phyloP scores from a whole-genome alignment of 2,888 invertebrate genomes.

The Cryptophagus acutangulus region DNA sequence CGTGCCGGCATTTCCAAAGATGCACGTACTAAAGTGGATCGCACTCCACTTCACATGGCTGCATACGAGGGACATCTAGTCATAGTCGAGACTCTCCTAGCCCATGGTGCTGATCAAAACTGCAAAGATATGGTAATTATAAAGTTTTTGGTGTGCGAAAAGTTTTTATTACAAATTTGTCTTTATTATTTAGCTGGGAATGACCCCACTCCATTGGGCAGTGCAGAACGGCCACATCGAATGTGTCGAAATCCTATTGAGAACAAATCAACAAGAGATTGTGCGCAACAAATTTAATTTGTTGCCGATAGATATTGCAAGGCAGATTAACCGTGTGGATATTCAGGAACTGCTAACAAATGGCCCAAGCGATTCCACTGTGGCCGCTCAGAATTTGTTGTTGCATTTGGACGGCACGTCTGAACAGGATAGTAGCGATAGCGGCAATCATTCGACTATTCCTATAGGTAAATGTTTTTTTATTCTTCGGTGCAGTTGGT shows the following conservation, averaged over 20 bases:
- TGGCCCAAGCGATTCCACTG: constrained; percentile 30
- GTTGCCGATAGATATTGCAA: constrained; percentile 63
- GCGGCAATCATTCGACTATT: constrained; percentile 14
- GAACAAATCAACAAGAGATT: constrained; percentile 67
- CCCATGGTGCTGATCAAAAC: constrained; percentile 67
- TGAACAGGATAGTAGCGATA: constrained; percentile 15
- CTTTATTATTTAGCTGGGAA: constrained; percentile 69
- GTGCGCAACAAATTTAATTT: constrained; percentile 69
- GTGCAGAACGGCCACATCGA: constrained; percentile 72
- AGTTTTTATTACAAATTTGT: no score
- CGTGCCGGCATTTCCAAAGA: constrained; percentile 84
- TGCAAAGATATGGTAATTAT: constrained; percentile 68
- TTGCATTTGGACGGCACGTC: constrained; percentile 26
- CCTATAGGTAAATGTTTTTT: constrained; percentile 18
- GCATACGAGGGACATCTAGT: constrained; percentile 75
- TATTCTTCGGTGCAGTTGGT: not conserved
- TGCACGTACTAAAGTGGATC: constrained; percentile 86
- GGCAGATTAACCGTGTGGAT: constrained; percentile 60
- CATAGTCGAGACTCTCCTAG: constrained; percentile 66
- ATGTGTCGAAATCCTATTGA: constrained; percentile 65
- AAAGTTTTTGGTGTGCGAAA: constrained; percentile 1
- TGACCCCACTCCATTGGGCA: constrained; percentile 95
- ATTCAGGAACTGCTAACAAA: constrained; percentile 55
- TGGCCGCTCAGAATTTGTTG: constrained; percentile 34
- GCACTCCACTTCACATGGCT: constrained; percentile 87